Evolutionary conservation across 2,797 vertebrate genomes (phyloP).

Genomic region (Phoeniculus purpureus): DNA sequence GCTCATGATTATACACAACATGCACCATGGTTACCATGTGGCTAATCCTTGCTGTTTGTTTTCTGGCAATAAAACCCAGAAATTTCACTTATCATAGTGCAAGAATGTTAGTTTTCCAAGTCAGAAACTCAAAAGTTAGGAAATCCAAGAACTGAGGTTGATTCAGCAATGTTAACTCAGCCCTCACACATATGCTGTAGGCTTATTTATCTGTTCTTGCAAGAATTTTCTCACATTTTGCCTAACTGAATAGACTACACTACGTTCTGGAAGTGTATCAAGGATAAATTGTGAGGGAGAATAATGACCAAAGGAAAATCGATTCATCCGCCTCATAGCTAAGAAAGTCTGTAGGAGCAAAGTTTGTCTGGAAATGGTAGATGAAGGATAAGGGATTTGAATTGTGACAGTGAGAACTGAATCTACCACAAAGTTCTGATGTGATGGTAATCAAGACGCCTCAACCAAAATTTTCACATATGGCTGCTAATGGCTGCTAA

Average conservation of each 20-base stretch:
- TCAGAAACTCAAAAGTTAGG: background rate
- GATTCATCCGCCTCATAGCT: background rate
- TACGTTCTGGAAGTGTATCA: background rate
- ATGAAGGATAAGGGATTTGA: background rate
- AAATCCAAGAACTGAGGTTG: background rate
- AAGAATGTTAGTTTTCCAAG: background rate
- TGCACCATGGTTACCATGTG: background rate
- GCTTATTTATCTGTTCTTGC: background rate
- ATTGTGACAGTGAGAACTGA: conserved; percentile 21
- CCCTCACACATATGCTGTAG: background rate
- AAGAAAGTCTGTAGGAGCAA: background rate
- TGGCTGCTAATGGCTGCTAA: conserved; percentile 63
- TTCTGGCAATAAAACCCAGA: background rate
- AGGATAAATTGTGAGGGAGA: background rate
- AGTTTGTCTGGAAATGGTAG: background rate
- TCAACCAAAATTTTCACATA: conserved; percentile 56
- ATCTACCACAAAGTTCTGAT: conserved; percentile 46
- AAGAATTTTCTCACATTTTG: conserved; percentile 3
- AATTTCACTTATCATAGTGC: background rate
- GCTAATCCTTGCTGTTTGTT: background rate
- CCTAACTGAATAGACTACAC: background rate
- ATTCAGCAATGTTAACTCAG: background rate
- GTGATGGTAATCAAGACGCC: conserved; percentile 27
- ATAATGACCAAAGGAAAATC: background rate
- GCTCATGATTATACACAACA: background rate